Evolutionary conservation across 2,113 vertebrate genomes (phyloP).

Genomic region (Peucedramus taeniatus): DNA sequence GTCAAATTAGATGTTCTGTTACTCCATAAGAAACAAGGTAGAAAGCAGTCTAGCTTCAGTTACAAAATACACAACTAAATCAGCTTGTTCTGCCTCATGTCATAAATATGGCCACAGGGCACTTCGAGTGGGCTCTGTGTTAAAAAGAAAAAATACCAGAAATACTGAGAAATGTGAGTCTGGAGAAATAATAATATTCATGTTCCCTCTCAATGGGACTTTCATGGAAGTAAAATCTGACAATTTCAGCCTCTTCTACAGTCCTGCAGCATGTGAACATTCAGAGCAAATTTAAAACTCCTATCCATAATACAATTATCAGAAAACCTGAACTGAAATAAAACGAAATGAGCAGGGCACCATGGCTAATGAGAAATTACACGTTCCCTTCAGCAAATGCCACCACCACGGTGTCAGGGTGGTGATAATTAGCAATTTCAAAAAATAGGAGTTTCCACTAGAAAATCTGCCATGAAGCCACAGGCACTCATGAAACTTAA

Average conservation of each 20-base stretch:
- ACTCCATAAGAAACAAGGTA: not conserved
- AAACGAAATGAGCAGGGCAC: not conserved
- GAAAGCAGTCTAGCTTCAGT: not conserved
- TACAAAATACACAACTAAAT: conserved; percentile 38
- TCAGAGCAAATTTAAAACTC: not conserved
- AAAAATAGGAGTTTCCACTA: not conserved
- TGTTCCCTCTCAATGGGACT: not conserved
- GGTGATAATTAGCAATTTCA: not conserved
- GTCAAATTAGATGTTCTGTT: conserved; percentile 24
- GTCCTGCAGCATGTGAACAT: not conserved
- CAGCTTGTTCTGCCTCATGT: not conserved
- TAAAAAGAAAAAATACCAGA: not conserved
- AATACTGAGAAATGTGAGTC: not conserved
- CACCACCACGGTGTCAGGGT: not conserved
- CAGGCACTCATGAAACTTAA: not conserved
- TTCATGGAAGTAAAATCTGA: not conserved
- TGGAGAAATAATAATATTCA: not conserved
- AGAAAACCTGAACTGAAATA: not conserved
- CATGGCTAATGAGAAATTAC: not conserved
- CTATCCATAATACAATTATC: not conserved
- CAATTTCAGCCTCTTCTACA: not conserved
- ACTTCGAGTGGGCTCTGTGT: not conserved
- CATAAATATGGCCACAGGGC: not conserved
- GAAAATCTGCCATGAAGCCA: not conserved
- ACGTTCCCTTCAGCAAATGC: not conserved